A percentile compares a stretch with the other conserved stretches of the same genome.
Conservation (phyloP, 2,797 vertebrate species). For the Tenualosa ilisha region DNA sequence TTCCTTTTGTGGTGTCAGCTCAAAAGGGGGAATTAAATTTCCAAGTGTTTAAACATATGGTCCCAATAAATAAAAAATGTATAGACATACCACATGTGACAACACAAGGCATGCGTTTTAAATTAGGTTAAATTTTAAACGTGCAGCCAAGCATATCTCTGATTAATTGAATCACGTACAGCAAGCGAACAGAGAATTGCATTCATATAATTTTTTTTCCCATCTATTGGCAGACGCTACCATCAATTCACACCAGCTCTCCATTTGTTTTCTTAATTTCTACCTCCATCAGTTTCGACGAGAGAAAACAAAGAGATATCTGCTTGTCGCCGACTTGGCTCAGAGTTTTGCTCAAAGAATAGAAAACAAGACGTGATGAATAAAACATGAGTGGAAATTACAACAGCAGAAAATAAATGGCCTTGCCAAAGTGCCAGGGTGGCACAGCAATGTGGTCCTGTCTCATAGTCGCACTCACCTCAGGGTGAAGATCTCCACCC, state of each 20-base stretch:
- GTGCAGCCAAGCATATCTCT: not conserved
- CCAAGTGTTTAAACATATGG: not conserved
- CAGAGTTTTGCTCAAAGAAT: constrained; percentile 11
- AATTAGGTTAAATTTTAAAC: constrained; percentile 1
- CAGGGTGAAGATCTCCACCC: constrained; percentile 87
- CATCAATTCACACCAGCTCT: not conserved
- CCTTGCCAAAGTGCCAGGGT: not conserved
- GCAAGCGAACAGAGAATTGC: not conserved
- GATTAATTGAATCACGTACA: not conserved
- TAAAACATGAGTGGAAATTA: constrained; percentile 14
- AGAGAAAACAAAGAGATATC: not conserved
- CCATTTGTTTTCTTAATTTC: constrained; percentile 2
- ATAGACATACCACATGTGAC: not conserved
- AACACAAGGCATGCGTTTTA: not conserved
- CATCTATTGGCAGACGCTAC: not conserved
- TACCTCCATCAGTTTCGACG: constrained; percentile 2
- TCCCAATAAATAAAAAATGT: not conserved
- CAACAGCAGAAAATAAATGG: not conserved
- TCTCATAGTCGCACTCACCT: constrained; percentile 73
- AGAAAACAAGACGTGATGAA: not conserved
- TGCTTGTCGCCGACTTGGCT: constrained; percentile 9
- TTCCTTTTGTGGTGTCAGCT: constrained; percentile 15
- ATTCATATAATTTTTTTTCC: not conserved
- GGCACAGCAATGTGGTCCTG: not conserved
- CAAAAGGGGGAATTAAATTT: constrained; percentile 16